Percentiles rank a stretch among this genome's conserved stretches.
Evolutionary conservation across 1,140 invertebrate species (phyloP).

Genomic region (Berghia stephanieae): DNA sequence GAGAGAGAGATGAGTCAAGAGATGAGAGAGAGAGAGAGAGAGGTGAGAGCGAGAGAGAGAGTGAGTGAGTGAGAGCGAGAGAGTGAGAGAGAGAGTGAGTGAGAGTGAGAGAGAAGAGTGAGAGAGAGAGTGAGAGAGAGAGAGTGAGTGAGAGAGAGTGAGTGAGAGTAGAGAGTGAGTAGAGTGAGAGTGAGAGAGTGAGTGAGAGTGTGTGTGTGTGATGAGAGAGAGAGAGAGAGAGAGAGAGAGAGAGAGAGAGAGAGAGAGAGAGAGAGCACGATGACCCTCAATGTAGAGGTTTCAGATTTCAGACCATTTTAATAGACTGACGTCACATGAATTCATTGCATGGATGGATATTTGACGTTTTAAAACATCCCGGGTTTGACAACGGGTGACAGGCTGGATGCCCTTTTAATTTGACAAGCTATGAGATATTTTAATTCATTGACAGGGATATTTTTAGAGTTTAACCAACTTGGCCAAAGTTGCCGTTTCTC

Average conservation of each 20-base stretch:
- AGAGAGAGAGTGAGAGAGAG: not conserved
- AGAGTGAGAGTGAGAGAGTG: slow-evolving; percentile 12
- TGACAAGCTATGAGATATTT: not conserved
- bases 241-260: slow-evolving; percentile 24
- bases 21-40: slow-evolving; percentile 10
- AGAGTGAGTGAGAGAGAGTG: not conserved
- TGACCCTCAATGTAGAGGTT: not conserved
- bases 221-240: too few relatives aligned
- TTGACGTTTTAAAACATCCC: not conserved
- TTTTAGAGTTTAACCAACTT: too few relatives aligned
- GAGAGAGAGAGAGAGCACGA: slow-evolving; percentile 21
- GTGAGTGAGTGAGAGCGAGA: not conserved
- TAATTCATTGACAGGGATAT: not conserved
- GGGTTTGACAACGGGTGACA: not conserved
- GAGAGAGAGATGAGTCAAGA: slow-evolving; percentile 13
- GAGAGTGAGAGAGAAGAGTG: not conserved
- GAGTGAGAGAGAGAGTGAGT: slow-evolving; percentile 10
- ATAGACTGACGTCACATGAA: not conserved
- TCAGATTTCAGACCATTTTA: not conserved
- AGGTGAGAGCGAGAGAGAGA: not conserved
- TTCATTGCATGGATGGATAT: not conserved
- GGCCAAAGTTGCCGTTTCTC: too few relatives aligned
- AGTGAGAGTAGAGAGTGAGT: too few relatives aligned
- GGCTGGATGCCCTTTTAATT: not conserved
- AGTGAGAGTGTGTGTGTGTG: not conserved